These are phyloP conservation scores for Acanthochromis polyacanthus DNA, from an alignment of 2,113 vertebrate species.

Conservation along the genomic window DNA sequence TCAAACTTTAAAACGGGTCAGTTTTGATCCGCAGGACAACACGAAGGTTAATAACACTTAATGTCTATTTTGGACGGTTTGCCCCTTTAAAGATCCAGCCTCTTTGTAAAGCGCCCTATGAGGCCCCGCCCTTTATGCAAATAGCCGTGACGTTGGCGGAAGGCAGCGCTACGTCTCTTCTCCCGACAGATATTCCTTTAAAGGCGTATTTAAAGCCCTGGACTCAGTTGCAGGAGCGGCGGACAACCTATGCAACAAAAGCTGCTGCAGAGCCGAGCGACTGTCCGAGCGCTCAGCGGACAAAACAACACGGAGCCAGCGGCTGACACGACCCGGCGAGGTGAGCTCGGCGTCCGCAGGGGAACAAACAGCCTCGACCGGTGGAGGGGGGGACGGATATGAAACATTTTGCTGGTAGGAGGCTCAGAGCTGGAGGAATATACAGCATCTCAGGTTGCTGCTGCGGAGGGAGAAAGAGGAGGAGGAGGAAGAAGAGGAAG, in stretches of 20 bases:
- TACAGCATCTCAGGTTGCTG: constrained; percentile 81
- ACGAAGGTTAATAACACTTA: too few relatives aligned
- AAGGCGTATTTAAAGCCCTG: constrained; percentile 77
- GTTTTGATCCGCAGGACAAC: too few relatives aligned
- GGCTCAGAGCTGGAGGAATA: constrained; percentile 36
- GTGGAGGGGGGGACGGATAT: background rate
- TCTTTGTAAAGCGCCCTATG: constrained; percentile 4
- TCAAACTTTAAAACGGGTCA: too few relatives aligned
- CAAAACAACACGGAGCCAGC: constrained; percentile 39
- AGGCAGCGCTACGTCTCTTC: constrained; percentile 58
- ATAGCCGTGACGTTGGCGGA: constrained; percentile 64
- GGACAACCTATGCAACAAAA: constrained; percentile 61
- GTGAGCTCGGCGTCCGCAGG: constrained; percentile 46
- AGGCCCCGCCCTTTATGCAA: constrained; percentile 70
- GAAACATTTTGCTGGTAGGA: constrained; percentile 25
- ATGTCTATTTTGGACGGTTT: background rate
- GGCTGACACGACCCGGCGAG: constrained; percentile 68
- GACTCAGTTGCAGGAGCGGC: constrained; percentile 57
- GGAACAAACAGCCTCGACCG: background rate
- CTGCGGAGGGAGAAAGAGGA: constrained; percentile 36
- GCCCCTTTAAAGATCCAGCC: constrained; percentile 25
- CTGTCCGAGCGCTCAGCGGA: constrained; percentile 46
- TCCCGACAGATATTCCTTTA: constrained; percentile 78
- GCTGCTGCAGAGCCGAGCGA: constrained; percentile 52
- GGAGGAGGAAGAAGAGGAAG: constrained; percentile 21